phyloP scores from a whole-genome alignment of 1,140 invertebrate species.

The Laodelphax striatellus region DNA sequence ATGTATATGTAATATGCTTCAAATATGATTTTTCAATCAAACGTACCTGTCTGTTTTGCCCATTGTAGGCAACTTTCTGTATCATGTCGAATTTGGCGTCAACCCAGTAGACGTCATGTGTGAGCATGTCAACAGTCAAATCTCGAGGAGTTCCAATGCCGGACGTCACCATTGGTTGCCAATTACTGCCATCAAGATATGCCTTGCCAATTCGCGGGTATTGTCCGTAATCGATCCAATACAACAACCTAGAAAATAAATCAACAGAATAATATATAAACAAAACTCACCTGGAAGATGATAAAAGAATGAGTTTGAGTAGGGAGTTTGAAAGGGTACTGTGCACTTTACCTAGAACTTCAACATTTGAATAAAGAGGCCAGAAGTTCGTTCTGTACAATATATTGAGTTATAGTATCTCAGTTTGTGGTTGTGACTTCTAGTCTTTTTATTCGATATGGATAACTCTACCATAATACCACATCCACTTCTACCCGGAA shows the following conservation, averaged over 20 bases:
- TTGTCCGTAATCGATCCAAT: conserved; percentile 98
- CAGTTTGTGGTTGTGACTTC: too few species aligned
- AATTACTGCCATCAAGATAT: conserved; percentile 78
- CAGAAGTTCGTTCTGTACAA: too few species aligned
- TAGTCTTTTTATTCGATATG: too few species aligned
- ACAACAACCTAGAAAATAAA: conserved; percentile 47
- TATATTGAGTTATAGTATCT: too few species aligned
- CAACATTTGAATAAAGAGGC: too few species aligned
- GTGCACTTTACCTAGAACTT: too few species aligned
- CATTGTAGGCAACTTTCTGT: conserved; percentile 72
- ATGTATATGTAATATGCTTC: too few species aligned
- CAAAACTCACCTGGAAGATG: not conserved
- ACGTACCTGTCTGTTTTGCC: conserved; percentile 53
- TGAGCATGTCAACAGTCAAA: conserved; percentile 85
- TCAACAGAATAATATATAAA: not conserved
- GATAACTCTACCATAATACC: too few species aligned
- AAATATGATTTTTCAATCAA: not conserved
- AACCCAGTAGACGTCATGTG: conserved; percentile 95
- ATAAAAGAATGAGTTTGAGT: too few species aligned
- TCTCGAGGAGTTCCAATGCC: conserved; percentile 86
- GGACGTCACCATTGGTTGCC: conserved; percentile 75
- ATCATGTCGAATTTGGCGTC: conserved; percentile 89
- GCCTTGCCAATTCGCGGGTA: conserved; percentile 89
- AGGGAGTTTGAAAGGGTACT: too few species aligned
- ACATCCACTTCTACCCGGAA: too few species aligned